Evolutionary conservation across 2,797 vertebrate species (phyloP).

Genomic region (Manis crassicaudata): DNA sequence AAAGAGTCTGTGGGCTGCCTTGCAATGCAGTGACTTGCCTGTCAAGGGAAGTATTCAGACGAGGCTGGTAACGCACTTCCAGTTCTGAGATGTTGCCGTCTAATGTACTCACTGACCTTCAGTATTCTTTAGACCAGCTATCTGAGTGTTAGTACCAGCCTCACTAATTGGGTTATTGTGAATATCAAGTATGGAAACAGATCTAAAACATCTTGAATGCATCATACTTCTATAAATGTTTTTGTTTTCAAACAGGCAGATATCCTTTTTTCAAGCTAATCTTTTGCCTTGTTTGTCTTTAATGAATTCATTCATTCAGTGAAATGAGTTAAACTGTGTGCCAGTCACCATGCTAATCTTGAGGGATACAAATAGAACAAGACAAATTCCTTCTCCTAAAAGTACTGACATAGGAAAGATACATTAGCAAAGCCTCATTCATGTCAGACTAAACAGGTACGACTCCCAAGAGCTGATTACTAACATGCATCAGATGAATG

Average conservation of each 20-base stretch:
- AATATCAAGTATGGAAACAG: neutral
- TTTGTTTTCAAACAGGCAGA: neutral
- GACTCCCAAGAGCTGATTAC: neutral
- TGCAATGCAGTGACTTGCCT: neutral
- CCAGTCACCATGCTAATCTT: neutral
- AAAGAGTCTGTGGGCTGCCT: neutral
- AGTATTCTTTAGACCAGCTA: neutral
- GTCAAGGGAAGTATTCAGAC: neutral
- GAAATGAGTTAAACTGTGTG: neutral
- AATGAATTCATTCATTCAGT: neutral
- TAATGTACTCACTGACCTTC: neutral
- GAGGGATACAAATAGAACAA: neutral
- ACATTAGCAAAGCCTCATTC: neutral
- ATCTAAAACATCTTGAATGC: neutral
- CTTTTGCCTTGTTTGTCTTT: neutral
- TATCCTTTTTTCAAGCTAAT: neutral
- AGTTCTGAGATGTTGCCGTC: neutral
- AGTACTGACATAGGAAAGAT: neutral
- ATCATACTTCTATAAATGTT: neutral
- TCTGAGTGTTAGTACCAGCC: neutral
- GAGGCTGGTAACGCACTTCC: neutral
- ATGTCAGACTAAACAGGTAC: neutral
- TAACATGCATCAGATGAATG: neutral
- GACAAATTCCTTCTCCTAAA: neutral
- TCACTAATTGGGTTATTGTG: neutral